phyloP scores from a whole-genome alignment of 2,113 vertebrate species.

The Candoia aspera region DNA sequence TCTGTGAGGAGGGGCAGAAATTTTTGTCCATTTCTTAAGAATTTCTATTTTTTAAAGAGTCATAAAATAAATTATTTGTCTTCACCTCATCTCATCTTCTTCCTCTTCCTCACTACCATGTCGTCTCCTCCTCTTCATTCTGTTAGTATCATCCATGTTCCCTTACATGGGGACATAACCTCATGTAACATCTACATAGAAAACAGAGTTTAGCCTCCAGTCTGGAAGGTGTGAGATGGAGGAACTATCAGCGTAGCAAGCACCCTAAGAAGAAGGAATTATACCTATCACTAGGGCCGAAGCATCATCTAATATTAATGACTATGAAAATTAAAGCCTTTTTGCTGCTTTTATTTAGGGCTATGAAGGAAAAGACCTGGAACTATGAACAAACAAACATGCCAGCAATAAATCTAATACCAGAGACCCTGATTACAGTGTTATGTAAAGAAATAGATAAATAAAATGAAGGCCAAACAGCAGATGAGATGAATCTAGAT shows the following conservation, averaged over 20 bases:
- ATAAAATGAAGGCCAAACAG: neutral
- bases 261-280: too few species aligned
- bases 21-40: neutral
- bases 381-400: neutral
- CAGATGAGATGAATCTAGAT: neutral
- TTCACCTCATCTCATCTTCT: neutral
- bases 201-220: too few species aligned
- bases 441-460: neutral
- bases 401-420: neutral
- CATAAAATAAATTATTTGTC: neutral
- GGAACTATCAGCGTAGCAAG: too few species aligned
- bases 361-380: neutral
- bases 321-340: too few species aligned
- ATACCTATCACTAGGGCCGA: neutral
- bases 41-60: neutral
- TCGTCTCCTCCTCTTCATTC: neutral
- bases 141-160: neutral
- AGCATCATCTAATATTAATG: too few species aligned
- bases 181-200: neutral
- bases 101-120: neutral
- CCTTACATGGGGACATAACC: neutral
- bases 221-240: too few species aligned
- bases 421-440: neutral
- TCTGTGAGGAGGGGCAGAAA: neutral
- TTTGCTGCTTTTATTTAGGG: neutral